Evolutionary conservation across 2,113 vertebrate species (phyloP), one percentile per base, ranked within the genome.

Genomic region (Ornithorhynchus anatinus): DNA sequence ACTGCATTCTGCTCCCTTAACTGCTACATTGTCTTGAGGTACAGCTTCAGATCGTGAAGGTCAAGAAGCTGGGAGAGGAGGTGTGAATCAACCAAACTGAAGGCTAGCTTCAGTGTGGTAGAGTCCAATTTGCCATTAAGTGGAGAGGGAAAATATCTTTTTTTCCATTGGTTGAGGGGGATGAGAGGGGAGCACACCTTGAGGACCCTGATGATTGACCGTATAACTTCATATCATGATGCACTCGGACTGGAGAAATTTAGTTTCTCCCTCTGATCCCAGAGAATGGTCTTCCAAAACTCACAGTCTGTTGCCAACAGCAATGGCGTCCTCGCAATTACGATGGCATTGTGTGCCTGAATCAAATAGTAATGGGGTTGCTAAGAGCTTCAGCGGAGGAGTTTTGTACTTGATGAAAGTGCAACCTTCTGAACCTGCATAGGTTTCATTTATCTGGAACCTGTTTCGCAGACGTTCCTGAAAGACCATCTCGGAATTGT

Each of bases 281-380:
- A 57, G 39, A 54, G 75, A 37, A 44, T 42, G 33, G 17, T 15
- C 17, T 58, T 25, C 25, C 37, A 37, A 31, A 67, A n/a, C n/a
- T n/a, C n/a, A n/a, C n/a, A n/a, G n/a, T 68, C 40, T 19, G 37
- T 59, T 70, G 66, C 29, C 42, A 62, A 59, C 69, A 32, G 33
- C 14, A 51, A 63, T 67, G 33, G 11, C 19, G 23, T 19, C 20
- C 27, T 25, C 17, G 59, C 13, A 6, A 59, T 51, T 31, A 62
- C 19, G 35, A 42, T 35, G 22, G 12, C 8, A 16, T 23, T 66
- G 40, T 16, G 29, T n/a, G n/a, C 43, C 51, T 72, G 31, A 50
- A 59, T 15, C 31, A 23, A 50, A 42, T 23, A 8, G 4, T 58
- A 58, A 44, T 1, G 59, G 56, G 38, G 36, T 5, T 39, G 12